Evolutionary conservation across 1,140 invertebrate genomes (phyloP).

Genomic region (Radopholus similis): DNA sequence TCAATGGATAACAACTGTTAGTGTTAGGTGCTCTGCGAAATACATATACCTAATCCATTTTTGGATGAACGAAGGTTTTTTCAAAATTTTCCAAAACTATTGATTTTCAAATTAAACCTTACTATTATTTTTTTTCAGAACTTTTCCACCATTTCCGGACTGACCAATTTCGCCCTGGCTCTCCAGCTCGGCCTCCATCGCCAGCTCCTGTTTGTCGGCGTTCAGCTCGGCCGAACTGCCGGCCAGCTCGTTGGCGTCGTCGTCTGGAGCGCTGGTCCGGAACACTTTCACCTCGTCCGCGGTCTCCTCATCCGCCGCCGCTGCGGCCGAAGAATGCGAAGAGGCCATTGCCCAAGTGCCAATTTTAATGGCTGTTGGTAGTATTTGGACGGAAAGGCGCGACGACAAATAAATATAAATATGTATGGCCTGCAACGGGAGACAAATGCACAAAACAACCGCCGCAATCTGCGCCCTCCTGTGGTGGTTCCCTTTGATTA

Average conservation of each 20-base stretch:
- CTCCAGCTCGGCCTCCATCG: conserved; percentile 12
- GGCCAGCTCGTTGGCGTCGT: conserved; percentile 9
- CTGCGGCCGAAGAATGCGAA: neutral
- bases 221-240: conserved; percentile 8
- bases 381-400: no score
- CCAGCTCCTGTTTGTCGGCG: conserved; percentile 15
- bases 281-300: conserved; percentile 23
- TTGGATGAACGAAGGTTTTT: no score
- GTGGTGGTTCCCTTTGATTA: no score
- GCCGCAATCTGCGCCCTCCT: no score
- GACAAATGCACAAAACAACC: neutral
- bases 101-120: neutral
- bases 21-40: no score
- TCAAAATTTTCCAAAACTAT: no score
- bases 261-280: conserved; percentile 1
- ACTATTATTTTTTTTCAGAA: neutral
- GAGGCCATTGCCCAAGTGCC: neutral
- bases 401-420: neutral
- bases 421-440: neutral
- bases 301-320: conserved; percentile 1
- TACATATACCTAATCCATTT: no score
- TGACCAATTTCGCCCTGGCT: neutral
- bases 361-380: no score
- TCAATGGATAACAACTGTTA: no score
- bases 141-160: neutral